Evolutionary conservation across 2,888 invertebrate species (phyloP), one percentile per base, ranked within the genome.

Genomic region (Hecatera dysodea): DNA sequence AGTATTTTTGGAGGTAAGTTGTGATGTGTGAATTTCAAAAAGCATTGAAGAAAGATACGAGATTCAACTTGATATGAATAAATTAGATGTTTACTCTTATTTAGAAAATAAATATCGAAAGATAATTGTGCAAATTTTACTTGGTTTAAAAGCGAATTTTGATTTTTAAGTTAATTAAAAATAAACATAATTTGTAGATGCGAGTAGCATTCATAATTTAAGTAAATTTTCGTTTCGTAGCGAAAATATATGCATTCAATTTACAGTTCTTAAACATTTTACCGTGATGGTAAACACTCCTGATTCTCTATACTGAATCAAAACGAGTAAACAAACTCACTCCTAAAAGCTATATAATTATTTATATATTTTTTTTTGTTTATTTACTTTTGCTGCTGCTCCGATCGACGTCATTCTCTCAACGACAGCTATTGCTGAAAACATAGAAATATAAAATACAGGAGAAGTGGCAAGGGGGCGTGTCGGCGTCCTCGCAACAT

Each of bases 291-390:
- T 46, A 48, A 22, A n/a, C 24, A 36, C 2, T 29, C 0, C 29
- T 57, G 22, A 52, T 59, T 50, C 22, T 50, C 62, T 33, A 2
- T 48, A 69, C 69, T 48, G 11, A 76, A 24, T 56, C 29, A 39
- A 79, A 73, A 64, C 39, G 56, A 67, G 42, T 55, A 72, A 59
- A 67, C 53, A 63, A 55, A 60, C 53, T 46, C 24, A 59, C 4
- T 27, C 44, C 36, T 53, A 44, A 59, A 42, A 42, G 36, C 29
- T 61, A 36, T 27, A 29, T 24, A n/a, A n/a, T n/a, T n/a, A n/a
- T n/a, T n/a, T n/a, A n/a, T n/a, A n/a, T n/a, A n/a, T n/a, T n/a
- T n/a, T n/a, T n/a, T n/a, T n/a, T n/a, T n/a, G n/a, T n/a, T n/a
- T n/a, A n/a, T n/a, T n/a, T n/a, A n/a, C n/a, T n/a, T n/a, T n/a